Conservation (phyloP, 1,140 invertebrate genomes). For the Nomia melanderi region DNA sequence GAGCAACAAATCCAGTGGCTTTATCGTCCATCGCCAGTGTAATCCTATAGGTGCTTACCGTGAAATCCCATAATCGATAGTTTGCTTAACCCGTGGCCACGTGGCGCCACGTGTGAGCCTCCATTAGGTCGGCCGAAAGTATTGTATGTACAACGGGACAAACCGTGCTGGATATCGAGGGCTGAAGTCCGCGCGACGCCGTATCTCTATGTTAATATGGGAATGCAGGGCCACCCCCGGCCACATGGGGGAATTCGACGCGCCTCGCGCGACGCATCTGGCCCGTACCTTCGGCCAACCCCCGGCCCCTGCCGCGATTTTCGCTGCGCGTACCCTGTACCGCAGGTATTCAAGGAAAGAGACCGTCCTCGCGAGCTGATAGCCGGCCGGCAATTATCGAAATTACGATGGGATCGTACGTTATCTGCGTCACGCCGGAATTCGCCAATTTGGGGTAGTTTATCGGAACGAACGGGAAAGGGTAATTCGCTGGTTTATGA, state of each 20-base stretch:
- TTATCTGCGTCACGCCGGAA: conserved; percentile 15
- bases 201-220: conserved; percentile 80
- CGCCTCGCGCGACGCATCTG: conserved; percentile 69
- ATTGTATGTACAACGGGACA: conserved; percentile 24
- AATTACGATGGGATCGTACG: conserved; percentile 40
- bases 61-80: conserved; percentile 81
- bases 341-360: conserved; percentile 25
- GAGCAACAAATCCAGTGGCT: conserved; percentile 80
- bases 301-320: neutral
- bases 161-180: neutral
- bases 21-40: conserved; percentile 77
- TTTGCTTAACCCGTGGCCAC: conserved; percentile 80
- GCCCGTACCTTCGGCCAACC: conserved; percentile 36
- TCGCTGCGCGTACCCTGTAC: conserved; percentile 18
- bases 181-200: conserved; percentile 59
- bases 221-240: conserved; percentile 70
- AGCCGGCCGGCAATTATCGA: conserved; percentile 38
- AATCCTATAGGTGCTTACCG: conserved; percentile 80
- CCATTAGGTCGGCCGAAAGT: conserved; percentile 72
- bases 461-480: conserved; percentile 12
- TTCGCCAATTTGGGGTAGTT: conserved; percentile 3
- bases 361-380: conserved; percentile 13
- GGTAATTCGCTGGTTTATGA: too few relatives aligned
- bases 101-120: conserved; percentile 78
- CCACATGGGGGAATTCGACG: conserved; percentile 76